Evolutionary conservation across 2,113 vertebrate genomes (phyloP).

Genomic region (Asarcornis scutulata): DNA sequence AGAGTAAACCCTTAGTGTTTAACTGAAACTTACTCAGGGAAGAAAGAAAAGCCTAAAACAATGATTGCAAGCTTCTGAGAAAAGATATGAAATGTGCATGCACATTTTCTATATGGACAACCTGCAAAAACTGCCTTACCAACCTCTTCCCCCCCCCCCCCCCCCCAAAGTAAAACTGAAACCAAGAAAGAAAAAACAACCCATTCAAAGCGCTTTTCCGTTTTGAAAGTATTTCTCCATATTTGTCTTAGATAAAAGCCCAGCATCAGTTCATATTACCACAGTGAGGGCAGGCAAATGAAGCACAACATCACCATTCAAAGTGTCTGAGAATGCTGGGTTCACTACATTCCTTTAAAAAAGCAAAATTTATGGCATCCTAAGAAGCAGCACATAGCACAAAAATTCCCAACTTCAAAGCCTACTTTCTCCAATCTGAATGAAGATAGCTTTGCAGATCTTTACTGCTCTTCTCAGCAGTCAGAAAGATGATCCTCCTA

Average conservation of each 20-base stretch:
- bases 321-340: neutral
- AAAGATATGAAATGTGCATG: neutral
- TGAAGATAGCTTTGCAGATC: neutral
- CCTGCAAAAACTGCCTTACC: neutral
- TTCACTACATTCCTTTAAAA: neutral
- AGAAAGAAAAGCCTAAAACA: neutral
- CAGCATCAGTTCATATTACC: neutral
- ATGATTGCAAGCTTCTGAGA: constrained; percentile 6
- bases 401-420: neutral
- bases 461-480: neutral
- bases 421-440: neutral
- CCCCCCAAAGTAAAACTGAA: neutral
- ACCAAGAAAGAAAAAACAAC: neutral
- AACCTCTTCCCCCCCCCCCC: neutral
- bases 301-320: neutral
- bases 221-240: neutral
- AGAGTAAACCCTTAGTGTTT: neutral
- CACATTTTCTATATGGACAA: neutral
- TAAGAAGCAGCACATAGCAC: neutral
- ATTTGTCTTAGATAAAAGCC: neutral
- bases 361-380: neutral
- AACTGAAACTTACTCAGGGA: neutral
- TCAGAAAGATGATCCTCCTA: neutral
- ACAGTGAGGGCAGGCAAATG: neutral
- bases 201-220: neutral